Conservation (phyloP, 1,140 invertebrate genomes). For the Luehdorfia chinensis region DNA sequence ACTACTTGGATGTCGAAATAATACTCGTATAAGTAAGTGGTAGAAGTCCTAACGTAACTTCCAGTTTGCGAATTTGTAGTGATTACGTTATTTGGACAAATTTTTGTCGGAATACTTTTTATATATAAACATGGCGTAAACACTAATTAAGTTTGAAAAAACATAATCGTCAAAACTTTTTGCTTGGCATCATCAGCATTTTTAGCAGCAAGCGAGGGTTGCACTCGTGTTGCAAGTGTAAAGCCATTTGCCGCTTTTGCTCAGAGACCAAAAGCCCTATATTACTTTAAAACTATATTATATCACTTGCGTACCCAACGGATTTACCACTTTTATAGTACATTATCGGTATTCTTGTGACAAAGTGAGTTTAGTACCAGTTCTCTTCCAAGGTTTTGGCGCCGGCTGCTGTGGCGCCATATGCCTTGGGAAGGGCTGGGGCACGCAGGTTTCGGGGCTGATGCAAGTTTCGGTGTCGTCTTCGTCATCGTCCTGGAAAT, state of each 20-base stretch:
- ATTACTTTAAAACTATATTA: not conserved
- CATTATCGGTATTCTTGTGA: not conserved
- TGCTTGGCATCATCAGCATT: not conserved
- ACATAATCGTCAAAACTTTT: no score
- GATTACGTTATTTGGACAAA: no score
- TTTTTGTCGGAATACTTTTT: no score
- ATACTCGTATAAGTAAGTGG: no score
- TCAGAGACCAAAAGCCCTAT: constrained; percentile 3
- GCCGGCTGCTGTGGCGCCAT: constrained; percentile 58
- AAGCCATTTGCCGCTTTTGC: constrained; percentile 4
- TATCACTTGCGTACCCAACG: not conserved
- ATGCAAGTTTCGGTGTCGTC: constrained; percentile 69
- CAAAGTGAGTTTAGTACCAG: constrained; percentile 49
- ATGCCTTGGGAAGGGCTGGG: constrained; percentile 68
- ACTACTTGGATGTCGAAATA: no score
- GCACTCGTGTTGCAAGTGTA: constrained; percentile 10
- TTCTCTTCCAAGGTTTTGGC: constrained; percentile 80
- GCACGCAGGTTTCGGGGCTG: constrained; percentile 56
- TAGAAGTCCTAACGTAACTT: no score
- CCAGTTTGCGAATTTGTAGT: no score
- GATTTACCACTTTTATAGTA: constrained; percentile 1
- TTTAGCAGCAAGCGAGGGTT: constrained; percentile 9
- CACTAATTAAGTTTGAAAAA: no score
- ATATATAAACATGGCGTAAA: no score
- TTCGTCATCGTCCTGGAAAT: constrained; percentile 75